phyloP scores from a whole-genome alignment of 2,113 vertebrate genomes.

The Canis aureus region DNA sequence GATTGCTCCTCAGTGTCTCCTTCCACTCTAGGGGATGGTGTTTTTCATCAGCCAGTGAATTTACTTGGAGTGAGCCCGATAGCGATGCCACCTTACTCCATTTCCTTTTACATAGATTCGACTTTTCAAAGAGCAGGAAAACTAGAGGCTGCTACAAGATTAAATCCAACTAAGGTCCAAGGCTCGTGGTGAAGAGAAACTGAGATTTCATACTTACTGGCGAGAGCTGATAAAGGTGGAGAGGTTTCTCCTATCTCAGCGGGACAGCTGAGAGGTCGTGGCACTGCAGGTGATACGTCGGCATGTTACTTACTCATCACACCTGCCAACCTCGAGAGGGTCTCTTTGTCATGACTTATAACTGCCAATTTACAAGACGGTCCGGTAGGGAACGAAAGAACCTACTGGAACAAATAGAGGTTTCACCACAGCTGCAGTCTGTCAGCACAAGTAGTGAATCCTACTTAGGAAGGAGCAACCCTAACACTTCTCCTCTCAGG shows the following conservation, averaged over 20 bases:
- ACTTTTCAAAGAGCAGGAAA: slow-evolving; percentile 46
- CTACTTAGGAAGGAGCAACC: slow-evolving; percentile 70
- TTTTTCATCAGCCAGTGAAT: slow-evolving; percentile 16
- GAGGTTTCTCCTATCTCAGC: not conserved
- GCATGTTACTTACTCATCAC: slow-evolving; percentile 69
- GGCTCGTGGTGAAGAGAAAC: not conserved
- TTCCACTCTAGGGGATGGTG: not conserved
- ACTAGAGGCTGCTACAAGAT: not conserved
- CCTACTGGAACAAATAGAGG: slow-evolving; percentile 78
- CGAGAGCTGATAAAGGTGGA: not conserved
- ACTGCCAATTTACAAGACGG: slow-evolving; percentile 78
- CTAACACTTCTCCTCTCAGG: slow-evolving; percentile 53
- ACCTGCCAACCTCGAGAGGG: slow-evolving; percentile 70
- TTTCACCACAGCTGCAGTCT: slow-evolving; percentile 62
- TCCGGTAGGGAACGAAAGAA: slow-evolving; percentile 57
- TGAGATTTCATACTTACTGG: slow-evolving; percentile 22
- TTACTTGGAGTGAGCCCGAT: not conserved
- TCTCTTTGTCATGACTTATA: slow-evolving; percentile 81
- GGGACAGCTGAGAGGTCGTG: slow-evolving; percentile 59
- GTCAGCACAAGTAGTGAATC: slow-evolving; percentile 70
- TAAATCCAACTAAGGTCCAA: slow-evolving; percentile 55
- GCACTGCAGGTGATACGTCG: slow-evolving; percentile 53
- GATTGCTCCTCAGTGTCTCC: not conserved
- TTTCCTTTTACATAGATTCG: slow-evolving; percentile 40
- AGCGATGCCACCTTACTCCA: not conserved